Evolutionary conservation across 1,140 invertebrate genomes (phyloP), one percentile per base, ranked within the genome.

Genomic region (Cydia splendana): DNA sequence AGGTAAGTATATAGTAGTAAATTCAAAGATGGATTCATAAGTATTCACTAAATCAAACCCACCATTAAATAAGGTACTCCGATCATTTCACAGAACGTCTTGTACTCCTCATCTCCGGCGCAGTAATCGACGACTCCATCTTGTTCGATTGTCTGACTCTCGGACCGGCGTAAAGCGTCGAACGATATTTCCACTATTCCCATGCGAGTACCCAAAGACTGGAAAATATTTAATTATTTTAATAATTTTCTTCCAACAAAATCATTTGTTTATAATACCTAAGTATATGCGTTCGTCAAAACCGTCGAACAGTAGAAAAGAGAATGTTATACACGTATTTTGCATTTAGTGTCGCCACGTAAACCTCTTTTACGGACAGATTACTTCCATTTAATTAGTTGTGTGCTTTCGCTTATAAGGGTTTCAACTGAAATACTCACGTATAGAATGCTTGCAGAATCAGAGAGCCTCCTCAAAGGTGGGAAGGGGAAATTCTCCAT

Each of bases 401-500:
- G 9, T 15, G 45, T 13, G 45, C 10, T 24, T 24, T 24, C 1
- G 18, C 57, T 62, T 62, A 74, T 30, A 30, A 28, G 34, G 20
- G 13, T 71, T 76, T 71, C 57, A 48, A 62, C 20, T 3, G 3
- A 78, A 69, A 45, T 51, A 88, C 90, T 91, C 83, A 92, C 91
- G 76, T 88, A 90, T 74, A 91, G 80, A 5, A 76, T 12, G 34
- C 89, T 81, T 18, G 80, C 80, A 1, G 75, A 74, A 2, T 15
- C 12, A 13, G 91, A 84, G 7, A 82, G 9, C 15, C 67, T 2
- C 10, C 28, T 62, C 15, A 91, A 24, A 12, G 79, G 20, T n/a
- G 24, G 12, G 74, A 83, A 82, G 4, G 87, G 89, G 74, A 91
- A 90, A 51, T 91, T 71, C 3, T 81, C 79, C 76, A 85, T 84